A percentile compares a stretch with the other conserved stretches of the same genome.
phyloP scores from a whole-genome alignment of 2,888 invertebrate genomes.

The Tenthredo notha region DNA sequence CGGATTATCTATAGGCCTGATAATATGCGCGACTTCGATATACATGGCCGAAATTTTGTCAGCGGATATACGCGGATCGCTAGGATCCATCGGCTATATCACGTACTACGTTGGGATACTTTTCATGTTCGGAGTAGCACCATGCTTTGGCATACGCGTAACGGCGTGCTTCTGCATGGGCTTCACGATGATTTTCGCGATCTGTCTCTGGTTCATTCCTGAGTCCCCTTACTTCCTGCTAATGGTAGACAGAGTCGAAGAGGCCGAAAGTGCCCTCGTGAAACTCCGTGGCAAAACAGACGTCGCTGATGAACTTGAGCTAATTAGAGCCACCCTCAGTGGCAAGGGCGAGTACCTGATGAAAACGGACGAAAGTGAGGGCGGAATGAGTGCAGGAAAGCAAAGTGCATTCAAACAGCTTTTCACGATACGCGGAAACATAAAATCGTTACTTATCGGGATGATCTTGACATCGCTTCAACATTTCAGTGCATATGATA shows the following conservation, averaged over 20 bases:
- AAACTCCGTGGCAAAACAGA: slow-evolving; percentile 77
- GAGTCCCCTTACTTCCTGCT: slow-evolving; percentile 79
- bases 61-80: slow-evolving; percentile 79
- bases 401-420: slow-evolving; percentile 62
- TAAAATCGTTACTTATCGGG: slow-evolving; percentile 77
- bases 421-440: slow-evolving; percentile 65
- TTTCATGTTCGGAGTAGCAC: slow-evolving; percentile 66
- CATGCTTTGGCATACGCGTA: slow-evolving; percentile 64
- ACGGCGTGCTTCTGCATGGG: slow-evolving; percentile 70
- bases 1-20: slow-evolving; percentile 63
- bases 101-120: slow-evolving; percentile 76
- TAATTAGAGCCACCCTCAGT: slow-evolving; percentile 58
- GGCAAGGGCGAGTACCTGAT: slow-evolving; percentile 40
- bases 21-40: slow-evolving; percentile 61
- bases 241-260: slow-evolving; percentile 69
- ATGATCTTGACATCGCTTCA: slow-evolving; percentile 78
- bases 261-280: slow-evolving; percentile 77
- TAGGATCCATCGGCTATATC: slow-evolving; percentile 82
- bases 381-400: not conserved
- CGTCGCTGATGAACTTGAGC: slow-evolving; percentile 80
- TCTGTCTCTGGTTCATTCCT: slow-evolving; percentile 77
- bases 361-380: not conserved
- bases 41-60: slow-evolving; percentile 68
- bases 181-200: slow-evolving; percentile 72
- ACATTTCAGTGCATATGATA: slow-evolving; percentile 75